A percentile compares a stretch with the other conserved stretches of the same genome.
Evolutionary conservation across 2,797 vertebrate species (phyloP).

Genomic region (Sternarchorhynchus goeldii): DNA sequence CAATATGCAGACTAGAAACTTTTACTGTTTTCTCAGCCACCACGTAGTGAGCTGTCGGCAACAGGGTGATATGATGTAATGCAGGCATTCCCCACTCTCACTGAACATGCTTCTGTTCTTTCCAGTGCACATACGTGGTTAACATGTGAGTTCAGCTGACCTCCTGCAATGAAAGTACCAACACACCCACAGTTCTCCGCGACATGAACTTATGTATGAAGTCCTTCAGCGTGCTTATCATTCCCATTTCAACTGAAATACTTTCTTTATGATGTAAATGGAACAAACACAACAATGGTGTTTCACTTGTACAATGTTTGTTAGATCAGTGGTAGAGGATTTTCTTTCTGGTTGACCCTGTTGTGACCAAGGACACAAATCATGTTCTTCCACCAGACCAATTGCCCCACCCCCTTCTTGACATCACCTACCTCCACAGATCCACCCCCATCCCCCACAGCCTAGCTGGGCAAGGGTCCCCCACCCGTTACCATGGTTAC

Average conservation of each 20-base stretch:
- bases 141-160: constrained; percentile 4
- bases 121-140: background rate
- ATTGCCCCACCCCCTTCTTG: constrained; percentile 60
- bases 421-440: constrained; percentile 49
- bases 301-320: background rate
- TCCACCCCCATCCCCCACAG: constrained; percentile 67
- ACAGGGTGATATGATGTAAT: constrained; percentile 45
- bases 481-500: constrained; percentile 38
- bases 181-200: background rate
- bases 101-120: background rate
- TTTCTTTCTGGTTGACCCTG: constrained; percentile 64
- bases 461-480: constrained; percentile 18
- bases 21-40: constrained; percentile 28
- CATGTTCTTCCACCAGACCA: constrained; percentile 72
- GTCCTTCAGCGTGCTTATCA: background rate
- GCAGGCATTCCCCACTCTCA: constrained; percentile 49
- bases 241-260: background rate
- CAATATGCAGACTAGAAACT: constrained; percentile 52
- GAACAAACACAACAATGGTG: background rate
- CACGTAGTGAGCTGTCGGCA: constrained; percentile 50
- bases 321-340: background rate
- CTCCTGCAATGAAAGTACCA: background rate
- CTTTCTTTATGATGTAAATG: background rate
- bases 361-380: constrained; percentile 67
- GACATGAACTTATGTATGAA: background rate